Evolutionary conservation across 2,888 invertebrate species (phyloP), one percentile per base, ranked within the genome.

Genomic region (Laothoe populi): DNA sequence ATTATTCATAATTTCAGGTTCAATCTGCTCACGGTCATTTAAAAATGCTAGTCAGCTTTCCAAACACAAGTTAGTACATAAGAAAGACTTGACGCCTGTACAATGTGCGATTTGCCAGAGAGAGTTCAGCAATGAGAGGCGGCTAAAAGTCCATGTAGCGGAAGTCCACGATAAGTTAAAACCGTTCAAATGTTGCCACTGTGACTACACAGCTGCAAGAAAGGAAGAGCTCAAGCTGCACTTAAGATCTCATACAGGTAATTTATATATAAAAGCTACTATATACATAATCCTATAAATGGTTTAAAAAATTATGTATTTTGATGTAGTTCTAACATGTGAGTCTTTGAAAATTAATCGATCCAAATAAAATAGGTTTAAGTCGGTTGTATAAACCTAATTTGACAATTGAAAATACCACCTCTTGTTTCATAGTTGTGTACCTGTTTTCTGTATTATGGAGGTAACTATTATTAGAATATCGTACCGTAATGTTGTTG

Each of bases 41-140:
- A 97, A 97, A 83, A 97, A 96, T 73, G 92, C 94, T 7, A 96
- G 96, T 79, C 97, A 97, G 79, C 86, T 97, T 61, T 94, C 96
- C 45, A 97, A 97, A 77, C 98, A 98, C 84, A 95, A 95, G 64
- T 83, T 94, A 8, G 93, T 93, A 23, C 96, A 96, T 81, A 94
- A 94, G 57, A 74, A 78, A 24, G 77, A 73, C 42, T 78, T 82
- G 0, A 66, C 67, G 0, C 72, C 81, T 1, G 67, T 76, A 0
- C 77, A 81, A 24, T 96, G 96, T 76, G 88, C 94, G 0, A 85
- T 94, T 16, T 96, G 96, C 81, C 89, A 93, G 21, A 87, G 94
- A 23, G 86, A 87, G 63, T 95, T 96, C 77, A 86, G 88, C 5
- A 94, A 93, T 68, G 86, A 88, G 45, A 80, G 93, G 13, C 81